These are phyloP conservation scores for Channa argus DNA, from an alignment of 2,113 vertebrate genomes.

Conservation along the genomic window DNA sequence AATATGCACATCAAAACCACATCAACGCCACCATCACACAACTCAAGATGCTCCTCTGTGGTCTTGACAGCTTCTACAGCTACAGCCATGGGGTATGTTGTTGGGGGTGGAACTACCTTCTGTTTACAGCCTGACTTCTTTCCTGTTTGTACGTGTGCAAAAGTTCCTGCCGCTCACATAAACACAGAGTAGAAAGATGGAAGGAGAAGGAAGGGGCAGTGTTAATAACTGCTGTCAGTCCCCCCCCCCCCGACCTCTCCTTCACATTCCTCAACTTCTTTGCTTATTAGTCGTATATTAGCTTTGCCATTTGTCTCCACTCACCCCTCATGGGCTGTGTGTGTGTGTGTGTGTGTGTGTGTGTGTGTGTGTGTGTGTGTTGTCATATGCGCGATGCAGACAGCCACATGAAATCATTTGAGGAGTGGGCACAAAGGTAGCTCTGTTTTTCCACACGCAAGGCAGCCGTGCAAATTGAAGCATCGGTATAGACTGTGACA, in stretches of 20 bases:
- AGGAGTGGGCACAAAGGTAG: slow-evolving; percentile 77
- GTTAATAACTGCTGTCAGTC: slow-evolving; percentile 72
- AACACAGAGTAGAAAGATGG: slow-evolving; percentile 46
- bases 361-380: slow-evolving; percentile 46
- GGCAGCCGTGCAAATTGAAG: slow-evolving; percentile 72
- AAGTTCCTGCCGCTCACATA: slow-evolving; percentile 51
- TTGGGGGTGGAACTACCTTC: neutral
- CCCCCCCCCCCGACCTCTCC: slow-evolving; percentile 56
- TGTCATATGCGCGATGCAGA: slow-evolving; percentile 50
- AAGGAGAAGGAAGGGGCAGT: slow-evolving; percentile 10
- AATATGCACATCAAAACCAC: slow-evolving; percentile 41
- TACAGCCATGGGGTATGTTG: neutral
- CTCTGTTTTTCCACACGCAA: slow-evolving; percentile 77
- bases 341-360: neutral
- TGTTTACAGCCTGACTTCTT: slow-evolving; percentile 60
- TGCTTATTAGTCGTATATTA: slow-evolving; percentile 78
- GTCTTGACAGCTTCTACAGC: neutral
- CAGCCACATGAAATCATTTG: slow-evolving; percentile 45
- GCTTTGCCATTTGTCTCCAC: slow-evolving; percentile 74
- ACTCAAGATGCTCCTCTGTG: slow-evolving; percentile 5
- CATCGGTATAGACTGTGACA: slow-evolving; percentile 70
- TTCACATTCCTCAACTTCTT: slow-evolving; percentile 68
- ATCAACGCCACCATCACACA: slow-evolving; percentile 4
- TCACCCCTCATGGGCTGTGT: slow-evolving; percentile 54
- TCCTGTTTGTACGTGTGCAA: slow-evolving; percentile 19